These are phyloP conservation scores for Parauchenoglanis ngamensis DNA, from an alignment of 2,797 vertebrate species.

Conservation along the genomic window DNA sequence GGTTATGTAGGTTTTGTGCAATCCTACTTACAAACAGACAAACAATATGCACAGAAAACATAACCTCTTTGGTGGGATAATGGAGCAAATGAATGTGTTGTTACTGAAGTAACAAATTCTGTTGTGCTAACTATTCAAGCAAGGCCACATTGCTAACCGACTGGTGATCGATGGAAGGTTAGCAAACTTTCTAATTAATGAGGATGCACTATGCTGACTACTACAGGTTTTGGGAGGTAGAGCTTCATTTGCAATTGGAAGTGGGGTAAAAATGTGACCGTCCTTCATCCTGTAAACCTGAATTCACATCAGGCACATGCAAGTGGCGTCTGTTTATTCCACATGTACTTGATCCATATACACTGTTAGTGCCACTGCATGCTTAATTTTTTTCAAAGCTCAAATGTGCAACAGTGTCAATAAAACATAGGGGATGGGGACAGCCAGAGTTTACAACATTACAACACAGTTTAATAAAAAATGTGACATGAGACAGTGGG, in stretches of 20 bases:
- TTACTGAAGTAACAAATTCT: background rate
- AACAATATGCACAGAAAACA: no score
- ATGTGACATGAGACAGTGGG: background rate
- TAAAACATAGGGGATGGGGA: background rate
- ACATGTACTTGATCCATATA: background rate
- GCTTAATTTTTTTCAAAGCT: background rate
- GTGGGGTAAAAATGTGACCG: background rate
- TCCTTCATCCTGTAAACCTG: background rate
- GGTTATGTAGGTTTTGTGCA: no score
- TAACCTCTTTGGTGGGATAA: background rate
- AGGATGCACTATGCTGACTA: background rate
- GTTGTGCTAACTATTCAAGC: background rate
- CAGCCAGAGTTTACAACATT: slow-evolving; percentile 3
- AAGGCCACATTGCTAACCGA: background rate
- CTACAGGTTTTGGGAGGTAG: background rate
- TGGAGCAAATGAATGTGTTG: background rate
- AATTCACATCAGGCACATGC: background rate
- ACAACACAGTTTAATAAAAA: background rate
- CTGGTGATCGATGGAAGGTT: background rate
- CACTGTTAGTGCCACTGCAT: background rate
- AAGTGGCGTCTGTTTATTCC: background rate
- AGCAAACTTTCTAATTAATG: background rate
- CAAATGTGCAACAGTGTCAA: background rate
- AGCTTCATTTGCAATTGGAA: background rate
- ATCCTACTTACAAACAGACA: no score